A percentile compares a stretch with the other conserved stretches of the same genome.
Evolutionary conservation across 2,888 invertebrate genomes (phyloP).

Genomic region (Caenorhabditis sp.): DNA sequence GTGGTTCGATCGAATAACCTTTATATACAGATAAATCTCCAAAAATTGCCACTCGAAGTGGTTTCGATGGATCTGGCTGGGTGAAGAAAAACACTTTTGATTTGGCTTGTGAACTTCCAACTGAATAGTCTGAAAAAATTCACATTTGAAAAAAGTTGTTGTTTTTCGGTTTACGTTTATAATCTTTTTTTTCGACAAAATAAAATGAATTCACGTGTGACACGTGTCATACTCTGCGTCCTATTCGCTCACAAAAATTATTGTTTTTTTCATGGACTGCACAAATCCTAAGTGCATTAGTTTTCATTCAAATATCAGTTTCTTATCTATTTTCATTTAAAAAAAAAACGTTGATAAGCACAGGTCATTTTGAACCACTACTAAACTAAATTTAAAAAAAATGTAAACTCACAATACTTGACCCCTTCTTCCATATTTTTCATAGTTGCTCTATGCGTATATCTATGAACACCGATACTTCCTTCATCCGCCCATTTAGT

Average conservation of each 20-base stretch:
- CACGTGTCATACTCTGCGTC: too few species aligned
- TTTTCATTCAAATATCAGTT: too few species aligned
- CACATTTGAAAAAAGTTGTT: too few species aligned
- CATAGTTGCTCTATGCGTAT: conserved; percentile 30
- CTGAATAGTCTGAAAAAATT: conserved; percentile 56
- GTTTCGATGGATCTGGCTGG: conserved; percentile 48
- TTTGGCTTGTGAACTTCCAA: conserved; percentile 53
- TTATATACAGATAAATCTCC: conserved; percentile 94
- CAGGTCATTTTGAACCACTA: background rate
- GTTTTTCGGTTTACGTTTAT: too few species aligned
- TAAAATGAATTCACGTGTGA: too few species aligned
- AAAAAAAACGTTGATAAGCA: too few species aligned
- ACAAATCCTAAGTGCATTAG: too few species aligned
- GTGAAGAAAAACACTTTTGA: conserved; percentile 54
- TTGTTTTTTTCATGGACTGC: too few species aligned
- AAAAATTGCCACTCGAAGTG: conserved; percentile 78
- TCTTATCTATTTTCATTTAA: too few species aligned
- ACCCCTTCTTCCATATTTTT: conserved; percentile 28
- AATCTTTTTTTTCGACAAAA: too few species aligned
- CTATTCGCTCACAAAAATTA: too few species aligned
- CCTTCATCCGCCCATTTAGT: conserved; percentile 33
- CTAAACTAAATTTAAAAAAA: too few species aligned
- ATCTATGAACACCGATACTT: conserved; percentile 17
- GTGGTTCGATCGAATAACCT: conserved; percentile 81
- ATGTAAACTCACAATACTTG: conserved; percentile 35